These are phyloP conservation scores for Lamellibrachia columna DNA, from an alignment of 2,888 invertebrate genomes.

Conservation along the genomic window DNA sequence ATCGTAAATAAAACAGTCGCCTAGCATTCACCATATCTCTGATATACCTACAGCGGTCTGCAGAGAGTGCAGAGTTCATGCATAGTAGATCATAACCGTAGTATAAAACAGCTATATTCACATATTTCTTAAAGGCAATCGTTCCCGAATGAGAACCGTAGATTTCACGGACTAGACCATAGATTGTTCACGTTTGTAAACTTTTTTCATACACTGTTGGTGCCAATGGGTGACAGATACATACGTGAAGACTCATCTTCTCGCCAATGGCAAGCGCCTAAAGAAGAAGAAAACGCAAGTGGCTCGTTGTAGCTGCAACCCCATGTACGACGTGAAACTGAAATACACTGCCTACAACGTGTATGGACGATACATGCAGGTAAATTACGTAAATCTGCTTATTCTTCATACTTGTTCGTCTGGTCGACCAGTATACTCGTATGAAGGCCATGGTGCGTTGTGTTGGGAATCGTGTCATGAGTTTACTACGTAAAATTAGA, in stretches of 20 bases:
- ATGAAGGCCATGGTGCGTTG: too few relatives aligned
- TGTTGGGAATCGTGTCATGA: neutral
- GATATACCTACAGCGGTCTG: too few relatives aligned
- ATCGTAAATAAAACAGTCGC: neutral
- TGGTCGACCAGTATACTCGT: neutral
- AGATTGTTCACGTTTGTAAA: too few relatives aligned
- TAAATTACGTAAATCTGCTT: slow-evolving; percentile 34
- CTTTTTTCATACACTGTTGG: too few relatives aligned
- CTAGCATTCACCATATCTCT: too few relatives aligned
- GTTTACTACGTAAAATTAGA: too few relatives aligned
- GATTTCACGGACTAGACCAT: too few relatives aligned
- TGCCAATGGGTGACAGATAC: slow-evolving; percentile 73
- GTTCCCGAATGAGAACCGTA: too few relatives aligned
- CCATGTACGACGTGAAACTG: slow-evolving; percentile 87
- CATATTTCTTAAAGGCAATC: too few relatives aligned
- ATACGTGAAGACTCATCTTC: slow-evolving; percentile 91
- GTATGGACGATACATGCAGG: slow-evolving; percentile 77
- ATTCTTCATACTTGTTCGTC: neutral
- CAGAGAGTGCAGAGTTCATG: too few relatives aligned
- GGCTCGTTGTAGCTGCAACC: slow-evolving; percentile 82
- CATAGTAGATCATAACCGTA: too few relatives aligned
- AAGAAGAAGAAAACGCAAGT: slow-evolving; percentile 92
- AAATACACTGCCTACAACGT: slow-evolving; percentile 76
- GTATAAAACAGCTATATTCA: too few relatives aligned
- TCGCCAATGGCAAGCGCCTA: slow-evolving; percentile 87